These are phyloP conservation scores for Megaleporinus macrocephalus DNA, from an alignment of 2,113 vertebrate species.

Conservation along the genomic window DNA sequence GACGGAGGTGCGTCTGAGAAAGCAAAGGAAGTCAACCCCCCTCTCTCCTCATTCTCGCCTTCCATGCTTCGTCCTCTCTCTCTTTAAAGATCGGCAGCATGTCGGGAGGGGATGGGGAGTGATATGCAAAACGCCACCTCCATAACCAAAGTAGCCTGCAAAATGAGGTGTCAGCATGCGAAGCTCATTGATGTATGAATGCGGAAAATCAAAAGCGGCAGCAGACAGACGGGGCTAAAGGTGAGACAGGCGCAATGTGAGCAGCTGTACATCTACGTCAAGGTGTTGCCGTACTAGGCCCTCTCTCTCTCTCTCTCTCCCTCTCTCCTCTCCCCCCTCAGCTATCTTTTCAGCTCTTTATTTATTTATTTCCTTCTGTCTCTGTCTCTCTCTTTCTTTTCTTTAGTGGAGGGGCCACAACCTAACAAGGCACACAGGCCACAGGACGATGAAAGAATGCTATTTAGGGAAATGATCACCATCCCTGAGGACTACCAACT, in stretches of 20 bases:
- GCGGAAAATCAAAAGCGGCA: slow-evolving; percentile 98
- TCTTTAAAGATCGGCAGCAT: slow-evolving; percentile 91
- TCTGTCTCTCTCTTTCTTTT: slow-evolving; percentile 64
- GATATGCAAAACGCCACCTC: slow-evolving; percentile 99
- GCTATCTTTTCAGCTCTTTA: slow-evolving; percentile 52
- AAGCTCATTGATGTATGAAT: slow-evolving; percentile 99
- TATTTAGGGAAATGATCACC: slow-evolving; percentile 82
- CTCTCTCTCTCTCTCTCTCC: slow-evolving; percentile 66
- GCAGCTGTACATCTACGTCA: slow-evolving; percentile 98
- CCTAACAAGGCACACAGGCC: slow-evolving; percentile 95
- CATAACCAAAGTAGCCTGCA: slow-evolving; percentile 98
- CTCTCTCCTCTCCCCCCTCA: slow-evolving; percentile 24
- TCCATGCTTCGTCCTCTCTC: slow-evolving; percentile 53
- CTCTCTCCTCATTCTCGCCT: slow-evolving; percentile 3
- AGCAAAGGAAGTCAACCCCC: slow-evolving; percentile 63
- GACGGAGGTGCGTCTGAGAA: slow-evolving; percentile 60
- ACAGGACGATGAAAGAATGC: slow-evolving; percentile 89
- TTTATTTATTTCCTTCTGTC: slow-evolving; percentile 42
- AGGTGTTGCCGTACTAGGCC: slow-evolving; percentile 90
- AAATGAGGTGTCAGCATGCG: slow-evolving; percentile 99
- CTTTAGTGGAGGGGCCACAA: slow-evolving; percentile 85
- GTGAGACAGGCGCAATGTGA: slow-evolving; percentile 92
- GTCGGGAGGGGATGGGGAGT: slow-evolving; percentile 90
- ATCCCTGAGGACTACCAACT: slow-evolving; percentile 89
- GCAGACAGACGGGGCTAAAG: slow-evolving; percentile 97